Base-by-base conservation (phyloP, 2,113 vertebrate genomes). In the Anseranas semipalmata region DNA sequence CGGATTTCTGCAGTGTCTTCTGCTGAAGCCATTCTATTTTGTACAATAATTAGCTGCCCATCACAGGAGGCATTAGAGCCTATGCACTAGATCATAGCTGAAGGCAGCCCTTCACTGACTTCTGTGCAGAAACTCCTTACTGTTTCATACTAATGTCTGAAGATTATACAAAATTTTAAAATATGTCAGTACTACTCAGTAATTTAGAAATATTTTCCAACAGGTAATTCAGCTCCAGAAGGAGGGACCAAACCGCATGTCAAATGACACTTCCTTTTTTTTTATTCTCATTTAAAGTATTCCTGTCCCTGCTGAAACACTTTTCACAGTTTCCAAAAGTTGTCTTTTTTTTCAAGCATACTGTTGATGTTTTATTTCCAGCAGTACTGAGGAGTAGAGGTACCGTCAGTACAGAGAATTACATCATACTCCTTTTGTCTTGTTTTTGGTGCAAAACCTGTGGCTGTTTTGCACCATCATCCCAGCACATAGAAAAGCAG, bases 21-120 rank as follows among this genome's bases (percentile, higher is more conserved):
- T n/a, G 12, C 46, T 72, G 53, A 82, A 72, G 33, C 1, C 5
- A 37, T 12, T 68, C 45, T 60, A 7, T 2, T 35, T 55, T 30
- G 3, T 12, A 5, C 6, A 86, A 52, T 27, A 81, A 85, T 22
- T 71, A 58, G 41, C 25, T 58, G 35, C 15, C 25, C 21, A 37
- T 1, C 0, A 6, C 0, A 0, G 2, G 4, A 0, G 2, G 32
- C 20, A 78, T 85, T 73, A 53, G 18, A 90, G 7, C 17, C 35
- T 37, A 62, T 18, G 43, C 25, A 50, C 14, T 7, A 59, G 7
- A 66, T 12, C 32, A 45, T 13, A 41, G 9, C 5, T 67, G 60
- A 58, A 83, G 37, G 43, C 11, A 80, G 52, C 8, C 7, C 10
- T 52, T 72, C 35, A 32, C 5, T 39, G 15, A 7, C 6, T 91